Evolutionary conservation across 2,113 vertebrate genomes (phyloP).

Genomic region (Brachypteracias leptosomus): DNA sequence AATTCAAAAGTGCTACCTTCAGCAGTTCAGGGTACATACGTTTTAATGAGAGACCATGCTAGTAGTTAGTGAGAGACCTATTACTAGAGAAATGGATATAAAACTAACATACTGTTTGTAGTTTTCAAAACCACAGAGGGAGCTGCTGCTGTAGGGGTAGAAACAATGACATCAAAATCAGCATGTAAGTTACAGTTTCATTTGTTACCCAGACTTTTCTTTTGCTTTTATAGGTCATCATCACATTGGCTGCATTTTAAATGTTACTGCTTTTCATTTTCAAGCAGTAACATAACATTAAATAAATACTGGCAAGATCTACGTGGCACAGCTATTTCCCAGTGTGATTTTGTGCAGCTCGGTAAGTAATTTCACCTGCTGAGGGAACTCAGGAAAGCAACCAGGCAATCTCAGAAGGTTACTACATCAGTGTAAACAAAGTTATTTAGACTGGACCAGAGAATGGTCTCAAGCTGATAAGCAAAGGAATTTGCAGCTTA

Average conservation of each 20-base stretch:
- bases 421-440: slow-evolving; percentile 41
- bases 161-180: neutral
- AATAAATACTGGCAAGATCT: slow-evolving; percentile 38
- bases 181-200: slow-evolving; percentile 15
- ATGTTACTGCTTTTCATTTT: slow-evolving; percentile 41
- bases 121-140: neutral
- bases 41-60: neutral
- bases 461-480: neutral
- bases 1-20: neutral
- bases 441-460: slow-evolving; percentile 14
- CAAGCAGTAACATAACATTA: slow-evolving; percentile 19
- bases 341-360: slow-evolving; percentile 31
- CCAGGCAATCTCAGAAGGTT: neutral
- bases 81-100: neutral
- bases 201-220: slow-evolving; percentile 2
- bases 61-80: neutral
- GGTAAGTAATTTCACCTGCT: slow-evolving; percentile 39
- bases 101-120: neutral
- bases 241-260: slow-evolving; percentile 8
- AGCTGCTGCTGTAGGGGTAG: neutral
- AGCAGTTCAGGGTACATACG: neutral
- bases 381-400: slow-evolving; percentile 29
- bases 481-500: slow-evolving; percentile 15
- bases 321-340: neutral
- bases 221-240: slow-evolving; percentile 40